These are phyloP conservation scores for Salvelinus fontinalis DNA, from an alignment of 2,113 vertebrate genomes.

Conservation along the genomic window DNA sequence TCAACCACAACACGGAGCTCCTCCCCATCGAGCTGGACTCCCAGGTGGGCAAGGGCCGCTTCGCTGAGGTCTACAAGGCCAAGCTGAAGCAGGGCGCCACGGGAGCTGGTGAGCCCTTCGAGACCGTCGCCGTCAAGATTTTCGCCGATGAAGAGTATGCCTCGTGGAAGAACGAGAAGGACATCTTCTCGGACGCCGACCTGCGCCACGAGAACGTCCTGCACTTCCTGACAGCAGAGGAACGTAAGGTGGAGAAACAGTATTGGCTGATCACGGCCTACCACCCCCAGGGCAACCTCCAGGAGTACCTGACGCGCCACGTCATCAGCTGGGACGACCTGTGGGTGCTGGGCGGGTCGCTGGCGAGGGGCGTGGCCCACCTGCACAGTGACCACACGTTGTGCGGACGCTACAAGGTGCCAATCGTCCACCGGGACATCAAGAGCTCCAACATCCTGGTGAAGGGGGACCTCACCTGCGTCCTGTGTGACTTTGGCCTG, in stretches of 20 bases:
- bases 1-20: constrained; percentile 97
- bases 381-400: constrained; percentile 90
- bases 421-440: constrained; percentile 94
- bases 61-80: constrained; percentile 93
- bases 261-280: constrained; percentile 97
- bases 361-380: constrained; percentile 88
- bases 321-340: constrained; percentile 90
- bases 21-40: constrained; percentile 93
- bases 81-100: constrained; percentile 91
- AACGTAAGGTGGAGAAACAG: constrained; percentile 87
- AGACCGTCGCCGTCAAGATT: constrained; percentile 95
- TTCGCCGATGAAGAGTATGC: constrained; percentile 90
- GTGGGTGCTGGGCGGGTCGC: constrained; percentile 84
- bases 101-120: constrained; percentile 80
- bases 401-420: constrained; percentile 88
- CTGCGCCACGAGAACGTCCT: constrained; percentile 93
- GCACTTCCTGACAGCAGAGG: constrained; percentile 94
- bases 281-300: constrained; percentile 89
- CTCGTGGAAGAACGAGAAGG: constrained; percentile 96
- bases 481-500: constrained; percentile 96
- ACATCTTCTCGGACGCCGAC: constrained; percentile 94
- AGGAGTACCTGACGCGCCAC: constrained; percentile 86
- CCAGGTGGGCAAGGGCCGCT: constrained; percentile 92
- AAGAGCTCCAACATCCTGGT: constrained; percentile 98
- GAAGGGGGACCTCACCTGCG: constrained; percentile 90